Conservation (phyloP, 2,888 invertebrate genomes). For the Tuberolachnus salignus region DNA sequence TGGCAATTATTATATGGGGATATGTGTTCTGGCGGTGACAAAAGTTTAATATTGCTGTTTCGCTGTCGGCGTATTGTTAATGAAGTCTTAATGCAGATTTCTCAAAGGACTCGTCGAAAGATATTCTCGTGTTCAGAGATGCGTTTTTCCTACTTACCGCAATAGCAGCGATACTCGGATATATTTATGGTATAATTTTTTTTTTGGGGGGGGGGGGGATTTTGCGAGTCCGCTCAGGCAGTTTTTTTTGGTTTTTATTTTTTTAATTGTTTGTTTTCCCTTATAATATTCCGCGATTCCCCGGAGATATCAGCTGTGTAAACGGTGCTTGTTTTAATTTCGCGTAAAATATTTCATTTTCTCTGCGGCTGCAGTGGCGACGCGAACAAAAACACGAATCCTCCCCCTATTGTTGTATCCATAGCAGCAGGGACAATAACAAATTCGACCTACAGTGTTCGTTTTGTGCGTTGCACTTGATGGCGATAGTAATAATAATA, state of each 20-base stretch:
- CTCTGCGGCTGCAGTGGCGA: background rate
- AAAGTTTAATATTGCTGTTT: slow-evolving; percentile 44
- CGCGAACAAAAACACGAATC: slow-evolving; percentile 15
- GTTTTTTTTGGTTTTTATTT: slow-evolving; percentile 17
- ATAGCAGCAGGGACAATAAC: slow-evolving; percentile 52
- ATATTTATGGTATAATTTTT: background rate
- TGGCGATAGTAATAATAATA: background rate
- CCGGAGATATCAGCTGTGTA: slow-evolving; percentile 32
- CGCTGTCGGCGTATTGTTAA: slow-evolving; percentile 14
- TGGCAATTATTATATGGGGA: background rate
- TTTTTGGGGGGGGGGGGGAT: background rate
- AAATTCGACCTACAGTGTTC: slow-evolving; percentile 20
- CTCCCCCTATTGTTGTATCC: slow-evolving; percentile 36
- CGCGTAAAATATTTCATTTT: slow-evolving; percentile 46
- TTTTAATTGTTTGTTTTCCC: slow-evolving; percentile 36
- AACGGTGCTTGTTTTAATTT: slow-evolving; percentile 40
- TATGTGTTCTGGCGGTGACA: background rate
- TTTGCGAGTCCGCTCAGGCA: background rate
- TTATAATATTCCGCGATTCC: slow-evolving; percentile 1
- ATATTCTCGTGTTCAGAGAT: slow-evolving; percentile 22
- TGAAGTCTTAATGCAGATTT: slow-evolving; percentile 32
- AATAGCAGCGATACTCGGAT: background rate
- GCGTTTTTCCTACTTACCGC: background rate
- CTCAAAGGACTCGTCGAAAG: slow-evolving; percentile 20
- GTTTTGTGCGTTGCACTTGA: background rate